Percentiles rank a stretch among this genome's conserved stretches.
These are phyloP conservation scores for Entomobrya proxima DNA, from an alignment of 2,888 invertebrate genomes.

Conservation along the genomic window DNA sequence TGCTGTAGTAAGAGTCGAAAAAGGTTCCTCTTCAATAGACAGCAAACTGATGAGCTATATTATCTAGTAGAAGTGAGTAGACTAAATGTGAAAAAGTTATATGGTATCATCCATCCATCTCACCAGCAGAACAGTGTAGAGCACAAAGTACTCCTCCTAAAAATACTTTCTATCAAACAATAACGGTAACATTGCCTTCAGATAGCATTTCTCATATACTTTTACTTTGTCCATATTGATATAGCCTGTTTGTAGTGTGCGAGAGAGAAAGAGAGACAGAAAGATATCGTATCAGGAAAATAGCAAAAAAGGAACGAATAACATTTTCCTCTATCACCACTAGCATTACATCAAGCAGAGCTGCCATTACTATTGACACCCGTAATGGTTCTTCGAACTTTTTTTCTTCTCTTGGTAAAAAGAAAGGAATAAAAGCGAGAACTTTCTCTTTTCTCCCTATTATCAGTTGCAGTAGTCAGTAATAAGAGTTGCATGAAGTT, in stretches of 20 bases:
- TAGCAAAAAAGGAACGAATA: constrained; percentile 36
- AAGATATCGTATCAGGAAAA: constrained; percentile 25
- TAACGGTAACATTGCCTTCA: constrained; percentile 44
- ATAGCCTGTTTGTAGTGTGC: not conserved
- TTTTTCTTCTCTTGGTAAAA: constrained; percentile 28
- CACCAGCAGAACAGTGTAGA: constrained; percentile 13
- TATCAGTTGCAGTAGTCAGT: constrained; percentile 49
- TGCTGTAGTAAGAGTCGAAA: not conserved
- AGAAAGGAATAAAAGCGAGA: constrained; percentile 47
- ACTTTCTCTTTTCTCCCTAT: constrained; percentile 57
- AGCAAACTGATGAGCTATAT: constrained; percentile 60
- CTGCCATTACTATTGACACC: constrained; percentile 65
- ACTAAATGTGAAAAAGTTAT: constrained; percentile 54
- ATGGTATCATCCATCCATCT: constrained; percentile 46
- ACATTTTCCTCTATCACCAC: constrained; percentile 57
- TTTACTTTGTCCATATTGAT: not conserved
- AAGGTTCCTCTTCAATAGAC: constrained; percentile 45
- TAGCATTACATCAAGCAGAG: constrained; percentile 63
- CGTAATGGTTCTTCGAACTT: constrained; percentile 57
- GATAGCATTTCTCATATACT: constrained; percentile 20
- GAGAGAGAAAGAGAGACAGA: constrained; percentile 3
- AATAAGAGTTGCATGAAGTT: constrained; percentile 52
- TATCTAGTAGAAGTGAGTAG: constrained; percentile 41
- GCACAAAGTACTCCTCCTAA: constrained; percentile 24
- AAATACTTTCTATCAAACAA: constrained; percentile 48